Evolutionary conservation across 2,113 vertebrate species (phyloP).

Genomic region (Coregonus clupeaformis): DNA sequence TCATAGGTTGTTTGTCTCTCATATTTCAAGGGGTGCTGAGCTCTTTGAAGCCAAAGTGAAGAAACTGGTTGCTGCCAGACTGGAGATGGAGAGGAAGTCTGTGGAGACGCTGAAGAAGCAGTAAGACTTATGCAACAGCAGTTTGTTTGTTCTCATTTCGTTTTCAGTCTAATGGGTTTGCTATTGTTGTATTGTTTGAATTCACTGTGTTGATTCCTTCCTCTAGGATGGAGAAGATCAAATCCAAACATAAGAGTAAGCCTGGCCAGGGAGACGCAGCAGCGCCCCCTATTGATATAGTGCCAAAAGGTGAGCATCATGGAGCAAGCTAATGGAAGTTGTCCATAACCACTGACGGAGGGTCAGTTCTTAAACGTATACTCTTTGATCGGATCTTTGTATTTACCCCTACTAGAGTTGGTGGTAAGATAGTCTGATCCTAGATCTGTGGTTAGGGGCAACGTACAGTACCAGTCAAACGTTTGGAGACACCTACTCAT

Average conservation of each 20-base stretch:
- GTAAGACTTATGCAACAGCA: constrained; percentile 47
- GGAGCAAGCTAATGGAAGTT: too few species aligned
- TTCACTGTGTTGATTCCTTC: constrained; percentile 1
- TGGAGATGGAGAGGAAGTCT: constrained; percentile 74
- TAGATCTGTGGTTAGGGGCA: too few species aligned
- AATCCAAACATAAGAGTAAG: constrained; percentile 67
- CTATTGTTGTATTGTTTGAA: neutral
- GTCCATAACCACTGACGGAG: too few species aligned
- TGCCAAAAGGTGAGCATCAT: constrained; percentile 49
- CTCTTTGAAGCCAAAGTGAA: constrained; percentile 76
- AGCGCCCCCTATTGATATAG: constrained; percentile 27
- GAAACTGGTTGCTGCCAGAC: constrained; percentile 60
- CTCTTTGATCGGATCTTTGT: too few species aligned
- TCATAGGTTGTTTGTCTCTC: neutral
- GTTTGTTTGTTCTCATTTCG: neutral
- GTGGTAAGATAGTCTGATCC: too few species aligned
- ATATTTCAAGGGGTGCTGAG: constrained; percentile 71
- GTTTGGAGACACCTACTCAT: too few species aligned
- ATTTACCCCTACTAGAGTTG: too few species aligned
- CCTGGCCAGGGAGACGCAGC: constrained; percentile 29
- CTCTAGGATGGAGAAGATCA: constrained; percentile 78
- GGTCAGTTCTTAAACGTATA: too few species aligned
- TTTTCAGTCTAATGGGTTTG: neutral
- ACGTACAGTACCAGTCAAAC: too few species aligned
- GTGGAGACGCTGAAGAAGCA: constrained; percentile 69